Conservation (phyloP, 2,888 invertebrate genomes). For the Corythucha ciliata region DNA sequence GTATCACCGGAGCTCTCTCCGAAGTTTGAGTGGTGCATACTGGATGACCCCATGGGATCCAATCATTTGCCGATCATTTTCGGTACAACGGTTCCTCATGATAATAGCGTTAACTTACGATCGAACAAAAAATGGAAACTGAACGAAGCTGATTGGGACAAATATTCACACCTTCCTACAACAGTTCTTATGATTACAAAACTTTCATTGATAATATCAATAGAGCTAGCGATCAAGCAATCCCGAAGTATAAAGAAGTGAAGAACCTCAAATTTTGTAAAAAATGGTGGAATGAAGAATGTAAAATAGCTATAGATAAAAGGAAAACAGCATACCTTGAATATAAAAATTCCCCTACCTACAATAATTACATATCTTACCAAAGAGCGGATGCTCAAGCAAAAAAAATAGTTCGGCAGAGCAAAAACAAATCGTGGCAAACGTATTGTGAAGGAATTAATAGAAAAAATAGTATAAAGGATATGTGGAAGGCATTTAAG, state of each 20-base stretch:
- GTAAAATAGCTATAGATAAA: not conserved
- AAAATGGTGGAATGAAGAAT: conserved; percentile 2
- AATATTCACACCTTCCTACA: not conserved
- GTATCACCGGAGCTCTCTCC: not conserved
- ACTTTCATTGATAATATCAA: not conserved
- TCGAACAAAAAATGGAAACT: not conserved
- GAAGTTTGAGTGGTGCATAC: not conserved
- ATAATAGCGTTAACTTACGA: no score
- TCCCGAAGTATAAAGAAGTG: not conserved
- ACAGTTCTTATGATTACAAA: not conserved
- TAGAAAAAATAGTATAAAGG: not conserved
- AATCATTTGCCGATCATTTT: not conserved
- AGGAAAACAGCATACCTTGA: not conserved
- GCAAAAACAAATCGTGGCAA: not conserved
- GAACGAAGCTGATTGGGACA: not conserved
- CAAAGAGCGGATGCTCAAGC: not conserved
- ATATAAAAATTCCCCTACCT: not conserved
- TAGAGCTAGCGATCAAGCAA: not conserved
- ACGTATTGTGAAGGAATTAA: not conserved
- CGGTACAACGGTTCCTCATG: no score
- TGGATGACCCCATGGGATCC: conserved; percentile 2
- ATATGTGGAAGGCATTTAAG: not conserved
- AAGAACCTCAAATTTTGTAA: not conserved
- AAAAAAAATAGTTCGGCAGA: not conserved
- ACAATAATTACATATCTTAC: not conserved